Base-by-base conservation (phyloP, 2,888 invertebrate genomes). In the Prosapia bicincta region DNA sequence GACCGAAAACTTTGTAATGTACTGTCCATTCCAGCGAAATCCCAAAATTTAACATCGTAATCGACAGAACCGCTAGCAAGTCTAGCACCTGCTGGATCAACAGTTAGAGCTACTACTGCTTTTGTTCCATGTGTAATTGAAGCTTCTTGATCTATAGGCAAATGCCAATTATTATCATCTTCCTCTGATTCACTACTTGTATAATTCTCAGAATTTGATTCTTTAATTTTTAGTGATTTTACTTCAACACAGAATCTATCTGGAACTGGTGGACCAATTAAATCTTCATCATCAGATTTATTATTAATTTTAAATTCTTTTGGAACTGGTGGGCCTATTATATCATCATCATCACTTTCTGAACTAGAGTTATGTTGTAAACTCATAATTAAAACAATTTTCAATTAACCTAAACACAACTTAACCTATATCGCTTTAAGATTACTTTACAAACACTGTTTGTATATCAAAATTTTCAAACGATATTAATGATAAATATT, bases 21-120 rank as follows among this genome's bases (percentile, higher is more conserved):
- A 0, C 94, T 90, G 84, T 99, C 98, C 98, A 99, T 99, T 3
- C 98, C 99, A 78, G 97, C 96, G 87, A 99, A 99, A 84, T 99
- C 99, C 97, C 97, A 99, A 81, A 99, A 95, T 72, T 94, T 93
- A 1, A 99, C 93, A 81, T 98, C 97, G 85, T 98, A 99, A 84
- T 99, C 99, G 26, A 96, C 91, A 0, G 98, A 96, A 0, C 99
- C 99, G 0, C 95, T 93, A 0, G 95, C 92, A 54, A 95, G 84
- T 67, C 99, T 88, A 0, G 98, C 96, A 0, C 99, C 99, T 0
- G 97, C 95, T 0, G 97, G 96, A 85, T 99, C 99, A 0, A 96
- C 91, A 0, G 95, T 92, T 0, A 99, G 85, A 0, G 97, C 97
- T 2, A 96, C 92, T 0, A 98, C 93, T 1, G 97, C 94, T 86